phyloP scores from a whole-genome alignment of 1,140 invertebrate genomes.

The Nixonia krombeini region DNA sequence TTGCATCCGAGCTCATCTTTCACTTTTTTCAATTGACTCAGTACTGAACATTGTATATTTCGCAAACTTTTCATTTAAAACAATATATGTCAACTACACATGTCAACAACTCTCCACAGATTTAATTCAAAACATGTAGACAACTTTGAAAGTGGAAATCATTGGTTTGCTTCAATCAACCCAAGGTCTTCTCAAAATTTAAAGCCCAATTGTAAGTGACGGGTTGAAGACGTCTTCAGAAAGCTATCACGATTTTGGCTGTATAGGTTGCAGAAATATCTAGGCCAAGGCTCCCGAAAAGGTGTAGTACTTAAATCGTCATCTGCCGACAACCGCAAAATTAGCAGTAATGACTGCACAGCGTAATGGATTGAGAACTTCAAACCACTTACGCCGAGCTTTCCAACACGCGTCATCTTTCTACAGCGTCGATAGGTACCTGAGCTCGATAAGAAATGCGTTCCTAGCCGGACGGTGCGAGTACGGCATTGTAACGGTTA shows the following conservation, averaged over 20 bases:
- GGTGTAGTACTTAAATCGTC: slow-evolving; percentile 39
- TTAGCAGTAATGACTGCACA: slow-evolving; percentile 37
- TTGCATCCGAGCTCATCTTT: slow-evolving; percentile 37
- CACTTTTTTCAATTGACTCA: too few relatives aligned
- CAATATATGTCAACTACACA: too few relatives aligned
- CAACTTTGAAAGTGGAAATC: too few relatives aligned
- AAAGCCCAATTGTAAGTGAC: too few relatives aligned
- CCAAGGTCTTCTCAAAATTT: too few relatives aligned
- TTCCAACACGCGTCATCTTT: slow-evolving; percentile 45
- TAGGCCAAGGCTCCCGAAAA: slow-evolving; percentile 42
- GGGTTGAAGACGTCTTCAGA: slow-evolving; percentile 29
- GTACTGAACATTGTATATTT: too few relatives aligned
- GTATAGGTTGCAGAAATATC: slow-evolving; percentile 22
- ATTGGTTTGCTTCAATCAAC: too few relatives aligned
- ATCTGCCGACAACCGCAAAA: slow-evolving; percentile 43
- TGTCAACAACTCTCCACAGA: too few relatives aligned
- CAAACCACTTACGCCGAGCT: slow-evolving; percentile 36
- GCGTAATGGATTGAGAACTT: slow-evolving; percentile 45
- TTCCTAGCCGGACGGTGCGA: slow-evolving; percentile 37
- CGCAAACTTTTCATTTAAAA: too few relatives aligned
- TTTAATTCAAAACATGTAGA: too few relatives aligned
- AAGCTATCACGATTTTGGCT: slow-evolving; percentile 21
- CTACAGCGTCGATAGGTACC: slow-evolving; percentile 43
- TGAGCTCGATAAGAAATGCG: slow-evolving; percentile 43
- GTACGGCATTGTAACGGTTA: slow-evolving; percentile 44